Conservation (phyloP, 2,797 vertebrate genomes). For the Phrynocephalus vlangalii region DNA sequence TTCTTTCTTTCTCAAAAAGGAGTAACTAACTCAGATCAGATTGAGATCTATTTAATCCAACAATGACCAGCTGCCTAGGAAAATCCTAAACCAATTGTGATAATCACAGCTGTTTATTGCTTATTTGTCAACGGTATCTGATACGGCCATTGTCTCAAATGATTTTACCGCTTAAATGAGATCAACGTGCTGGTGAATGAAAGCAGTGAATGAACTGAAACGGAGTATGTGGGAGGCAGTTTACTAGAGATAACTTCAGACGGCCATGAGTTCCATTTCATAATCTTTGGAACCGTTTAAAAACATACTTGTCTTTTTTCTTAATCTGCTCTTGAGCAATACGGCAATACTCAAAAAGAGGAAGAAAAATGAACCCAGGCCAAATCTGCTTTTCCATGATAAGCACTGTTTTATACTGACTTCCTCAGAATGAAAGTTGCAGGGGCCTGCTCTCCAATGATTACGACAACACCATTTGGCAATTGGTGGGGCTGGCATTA, state of each 20-base stretch:
- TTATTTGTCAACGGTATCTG: not conserved
- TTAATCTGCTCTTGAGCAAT: not conserved
- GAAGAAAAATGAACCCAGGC: constrained; percentile 31
- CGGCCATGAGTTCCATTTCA: constrained; percentile 23
- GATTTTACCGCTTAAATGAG: too few relatives aligned
- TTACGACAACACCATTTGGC: not conserved
- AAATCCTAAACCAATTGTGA: not conserved
- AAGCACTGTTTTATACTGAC: constrained; percentile 48
- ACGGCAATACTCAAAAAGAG: constrained; percentile 30
- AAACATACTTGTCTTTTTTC: constrained; percentile 3
- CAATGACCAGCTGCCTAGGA: not conserved
- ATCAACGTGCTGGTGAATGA: not conserved
- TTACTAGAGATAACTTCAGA: constrained; percentile 39
- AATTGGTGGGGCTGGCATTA: too few relatives aligned
- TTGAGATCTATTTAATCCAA: not conserved
- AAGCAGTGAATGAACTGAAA: constrained; percentile 52
- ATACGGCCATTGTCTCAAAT: too few relatives aligned
- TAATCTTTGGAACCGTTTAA: constrained; percentile 29
- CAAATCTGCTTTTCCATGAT: constrained; percentile 29
- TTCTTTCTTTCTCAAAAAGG: too few relatives aligned
- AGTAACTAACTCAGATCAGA: too few relatives aligned
- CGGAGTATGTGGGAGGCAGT: constrained; percentile 7
- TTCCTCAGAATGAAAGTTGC: constrained; percentile 25
- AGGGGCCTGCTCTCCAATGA: constrained; percentile 26
- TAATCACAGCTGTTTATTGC: too few relatives aligned